Evolutionary conservation across 1,140 invertebrate species (phyloP).

Genomic region (Listronotus oregonensis): DNA sequence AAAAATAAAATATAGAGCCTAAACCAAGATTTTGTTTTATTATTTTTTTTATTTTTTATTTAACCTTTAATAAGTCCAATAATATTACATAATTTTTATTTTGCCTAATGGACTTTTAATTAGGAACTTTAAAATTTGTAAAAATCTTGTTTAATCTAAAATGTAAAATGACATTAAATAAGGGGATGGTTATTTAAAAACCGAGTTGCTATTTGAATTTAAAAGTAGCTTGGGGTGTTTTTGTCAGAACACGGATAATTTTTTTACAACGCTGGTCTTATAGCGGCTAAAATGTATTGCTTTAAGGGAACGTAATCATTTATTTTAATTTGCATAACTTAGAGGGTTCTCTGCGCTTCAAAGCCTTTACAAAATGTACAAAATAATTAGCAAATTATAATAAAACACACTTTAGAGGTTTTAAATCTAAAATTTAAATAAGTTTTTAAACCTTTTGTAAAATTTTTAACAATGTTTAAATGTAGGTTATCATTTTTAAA

Average conservation of each 20-base stretch:
- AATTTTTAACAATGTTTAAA: no score
- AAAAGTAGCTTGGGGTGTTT: slow-evolving; percentile 12
- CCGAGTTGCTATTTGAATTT: slow-evolving; percentile 13
- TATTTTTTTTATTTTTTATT: no score
- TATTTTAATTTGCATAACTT: slow-evolving; percentile 13
- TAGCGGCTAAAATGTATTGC: slow-evolving; percentile 4
- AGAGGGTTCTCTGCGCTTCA: background rate
- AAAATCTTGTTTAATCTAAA: background rate
- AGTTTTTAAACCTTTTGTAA: no score
- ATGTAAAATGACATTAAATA: slow-evolving; percentile 7
- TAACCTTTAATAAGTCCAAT: no score
- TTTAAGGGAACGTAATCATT: slow-evolving; percentile 5
- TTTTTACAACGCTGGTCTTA: slow-evolving; percentile 4
- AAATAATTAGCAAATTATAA: no score
- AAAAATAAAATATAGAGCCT: no score
- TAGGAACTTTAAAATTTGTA: background rate
- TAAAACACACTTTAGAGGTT: no score
- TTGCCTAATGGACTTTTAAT: background rate
- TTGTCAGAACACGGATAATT: slow-evolving; percentile 1
- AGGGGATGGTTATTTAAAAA: slow-evolving; percentile 11
- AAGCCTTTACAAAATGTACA: no score
- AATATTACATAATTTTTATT: no score
- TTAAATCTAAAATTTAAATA: no score
- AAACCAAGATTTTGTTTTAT: no score
- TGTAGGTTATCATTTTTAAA: no score